These are phyloP conservation scores for Ictidomys tridecemlineatus DNA, from an alignment of 2,113 vertebrate species.

Conservation along the genomic window DNA sequence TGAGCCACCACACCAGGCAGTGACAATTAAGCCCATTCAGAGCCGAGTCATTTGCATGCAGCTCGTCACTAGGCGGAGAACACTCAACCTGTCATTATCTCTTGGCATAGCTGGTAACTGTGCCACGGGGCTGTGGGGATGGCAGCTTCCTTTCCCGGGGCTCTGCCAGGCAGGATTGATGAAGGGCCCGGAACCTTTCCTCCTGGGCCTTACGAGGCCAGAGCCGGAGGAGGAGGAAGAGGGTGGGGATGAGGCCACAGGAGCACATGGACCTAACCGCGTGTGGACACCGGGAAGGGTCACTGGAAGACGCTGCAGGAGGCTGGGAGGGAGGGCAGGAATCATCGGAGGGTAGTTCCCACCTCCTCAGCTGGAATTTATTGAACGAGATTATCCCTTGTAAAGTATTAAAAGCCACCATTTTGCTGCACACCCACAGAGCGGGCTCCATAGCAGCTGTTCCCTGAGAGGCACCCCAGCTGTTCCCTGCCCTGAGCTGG, in stretches of 20 bases:
- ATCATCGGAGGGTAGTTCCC: conserved; percentile 16
- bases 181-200: not conserved
- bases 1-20: conserved; percentile 73
- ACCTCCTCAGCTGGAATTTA: conserved; percentile 67
- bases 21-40: conserved; percentile 87
- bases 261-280: not conserved
- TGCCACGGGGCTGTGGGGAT: conserved; percentile 55
- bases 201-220: not conserved
- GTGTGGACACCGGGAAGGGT: not conserved
- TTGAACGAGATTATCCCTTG: conserved; percentile 25
- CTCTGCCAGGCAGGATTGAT: conserved; percentile 50
- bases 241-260: not conserved
- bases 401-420: conserved; percentile 75
- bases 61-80: conserved; percentile 87
- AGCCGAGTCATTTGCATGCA: conserved; percentile 89
- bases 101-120: conserved; percentile 85
- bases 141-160: conserved; percentile 62
- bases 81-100: conserved; percentile 89
- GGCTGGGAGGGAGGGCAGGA: not conserved
- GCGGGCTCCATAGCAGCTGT: conserved; percentile 55
- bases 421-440: conserved; percentile 47
- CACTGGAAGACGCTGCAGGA: not conserved
- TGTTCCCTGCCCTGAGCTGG: not conserved
- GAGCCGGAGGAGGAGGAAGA: not conserved
- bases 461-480: conserved; percentile 52